A percentile compares a stretch with the other conserved stretches of the same genome.
Evolutionary conservation across 2,113 vertebrate species (phyloP).

Genomic region (Pelusios castaneus): DNA sequence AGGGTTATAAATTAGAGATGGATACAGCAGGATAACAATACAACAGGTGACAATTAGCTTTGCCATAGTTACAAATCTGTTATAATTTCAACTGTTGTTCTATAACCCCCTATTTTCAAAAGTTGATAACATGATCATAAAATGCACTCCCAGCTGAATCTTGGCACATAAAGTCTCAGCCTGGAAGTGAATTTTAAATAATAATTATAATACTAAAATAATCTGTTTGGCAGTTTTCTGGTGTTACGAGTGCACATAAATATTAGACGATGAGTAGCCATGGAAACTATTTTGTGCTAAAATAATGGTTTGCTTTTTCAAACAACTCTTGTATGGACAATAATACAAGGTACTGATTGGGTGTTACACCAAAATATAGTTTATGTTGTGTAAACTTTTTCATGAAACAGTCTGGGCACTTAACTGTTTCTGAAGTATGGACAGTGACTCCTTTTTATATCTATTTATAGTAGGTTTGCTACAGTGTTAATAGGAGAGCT

Average conservation of each 20-base stretch:
- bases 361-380: background rate
- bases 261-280: background rate
- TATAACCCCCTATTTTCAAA: slow-evolving; percentile 63
- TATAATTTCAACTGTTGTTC: slow-evolving; percentile 51
- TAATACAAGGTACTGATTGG: background rate
- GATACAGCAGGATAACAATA: slow-evolving; percentile 18
- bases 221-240: slow-evolving; percentile 19
- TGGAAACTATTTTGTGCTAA: background rate
- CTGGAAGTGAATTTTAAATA: slow-evolving; percentile 58
- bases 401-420: background rate
- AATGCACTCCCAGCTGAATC: slow-evolving; percentile 56
- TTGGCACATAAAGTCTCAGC: slow-evolving; percentile 58
- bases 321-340: slow-evolving; percentile 9
- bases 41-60: slow-evolving; percentile 18
- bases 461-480: background rate
- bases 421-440: background rate
- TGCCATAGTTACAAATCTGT: slow-evolving; percentile 51
- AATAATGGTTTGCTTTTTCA: background rate
- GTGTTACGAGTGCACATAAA: slow-evolving; percentile 17
- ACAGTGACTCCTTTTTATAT: background rate
- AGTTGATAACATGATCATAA: slow-evolving; percentile 70
- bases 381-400: background rate
- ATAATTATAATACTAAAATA: slow-evolving; percentile 12
- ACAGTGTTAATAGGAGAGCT: background rate
- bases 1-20: slow-evolving; percentile 9